Evolutionary conservation across 2,113 vertebrate species (phyloP), one percentile per base, ranked within the genome.

Genomic region (Pomatostomus ruficeps): DNA sequence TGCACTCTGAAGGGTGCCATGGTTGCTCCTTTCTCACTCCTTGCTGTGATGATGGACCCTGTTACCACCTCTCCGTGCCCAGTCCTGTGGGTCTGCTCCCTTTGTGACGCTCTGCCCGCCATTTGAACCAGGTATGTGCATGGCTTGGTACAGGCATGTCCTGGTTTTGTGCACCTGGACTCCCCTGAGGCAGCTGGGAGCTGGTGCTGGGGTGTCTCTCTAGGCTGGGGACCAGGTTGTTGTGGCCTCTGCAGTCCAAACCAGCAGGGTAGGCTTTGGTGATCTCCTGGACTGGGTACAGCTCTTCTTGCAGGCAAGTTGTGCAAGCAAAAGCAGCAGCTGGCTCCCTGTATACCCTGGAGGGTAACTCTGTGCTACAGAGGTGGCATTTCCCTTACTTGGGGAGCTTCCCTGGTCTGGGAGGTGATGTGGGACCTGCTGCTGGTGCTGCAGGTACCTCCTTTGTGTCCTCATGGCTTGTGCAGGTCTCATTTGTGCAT

Each of bases 1-100:
- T 75, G 1, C 0, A 2, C 1, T 28, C 21, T 2, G 1, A 31
- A 9, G 12, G 6, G 1, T 16, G 5, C 1, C 0, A 0, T 12
- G 6, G 12, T 23, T n/a, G n/a, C n/a, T n/a, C 0, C 16, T 48
- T 40, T 4, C 2, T 48, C 1, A 0, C 3, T 75, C 5, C 1
- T 9, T 54, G 14, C 3, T 42, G 15, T 57, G 19, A 1, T 51
- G 11, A 3, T 13, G n/a, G 21, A 14, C 5, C 0, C 11, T 0
- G 0, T 28, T 45, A 2, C 2, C 5, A 38, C 14, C 0, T 0
- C 2, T 1, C 2, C 1, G 0, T 3, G 4, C 18, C 49, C 3
- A 0, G 1, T 6, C 3, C 14, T 14, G 6, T 13, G 7, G 11
- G 28, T 9, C 17, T 36, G 16, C 0, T 0, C 2, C 7, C 10